Percentiles rank a stretch among this genome's conserved stretches.
Evolutionary conservation across 2,797 vertebrate genomes (phyloP).

Genomic region (Fringilla coelebs): DNA sequence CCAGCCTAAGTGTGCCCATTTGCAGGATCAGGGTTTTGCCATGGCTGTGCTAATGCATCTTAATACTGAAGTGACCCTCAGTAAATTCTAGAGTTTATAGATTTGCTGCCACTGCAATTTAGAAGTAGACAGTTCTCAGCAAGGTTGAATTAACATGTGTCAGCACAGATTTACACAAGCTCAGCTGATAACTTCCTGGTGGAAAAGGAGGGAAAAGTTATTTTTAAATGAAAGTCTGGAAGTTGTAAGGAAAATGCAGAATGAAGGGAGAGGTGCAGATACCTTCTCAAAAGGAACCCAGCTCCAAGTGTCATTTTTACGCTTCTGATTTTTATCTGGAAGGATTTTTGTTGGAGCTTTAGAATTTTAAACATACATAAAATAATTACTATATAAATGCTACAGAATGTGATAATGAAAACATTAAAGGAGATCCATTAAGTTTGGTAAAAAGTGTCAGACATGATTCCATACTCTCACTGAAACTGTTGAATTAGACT

Average conservation of each 20-base stretch:
- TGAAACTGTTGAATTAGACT: not conserved
- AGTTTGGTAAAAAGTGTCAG: not conserved
- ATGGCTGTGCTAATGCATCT: not conserved
- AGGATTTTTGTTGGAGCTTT: not conserved
- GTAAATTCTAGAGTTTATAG: slow-evolving; percentile 17
- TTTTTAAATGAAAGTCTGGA: slow-evolving; percentile 10
- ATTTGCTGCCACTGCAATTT: slow-evolving; percentile 54
- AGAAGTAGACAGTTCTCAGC: slow-evolving; percentile 17
- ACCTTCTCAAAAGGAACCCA: not conserved
- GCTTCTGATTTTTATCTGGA: not conserved
- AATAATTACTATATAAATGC: not conserved
- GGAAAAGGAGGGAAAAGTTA: not conserved
- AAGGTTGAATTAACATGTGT: slow-evolving; percentile 57
- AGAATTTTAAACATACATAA: not conserved
- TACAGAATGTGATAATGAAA: not conserved
- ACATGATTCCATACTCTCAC: not conserved
- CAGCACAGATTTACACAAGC: slow-evolving; percentile 45
- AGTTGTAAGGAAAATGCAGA: not conserved
- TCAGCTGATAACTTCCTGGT: slow-evolving; percentile 30
- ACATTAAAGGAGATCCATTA: not conserved
- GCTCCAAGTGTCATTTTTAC: not conserved
- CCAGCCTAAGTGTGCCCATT: not conserved
- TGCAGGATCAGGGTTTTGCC: not conserved
- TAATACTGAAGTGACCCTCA: not conserved
- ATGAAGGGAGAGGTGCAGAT: not conserved